Conservation (phyloP, 2,797 vertebrate species). For the Anabacerthia variegaticeps region DNA sequence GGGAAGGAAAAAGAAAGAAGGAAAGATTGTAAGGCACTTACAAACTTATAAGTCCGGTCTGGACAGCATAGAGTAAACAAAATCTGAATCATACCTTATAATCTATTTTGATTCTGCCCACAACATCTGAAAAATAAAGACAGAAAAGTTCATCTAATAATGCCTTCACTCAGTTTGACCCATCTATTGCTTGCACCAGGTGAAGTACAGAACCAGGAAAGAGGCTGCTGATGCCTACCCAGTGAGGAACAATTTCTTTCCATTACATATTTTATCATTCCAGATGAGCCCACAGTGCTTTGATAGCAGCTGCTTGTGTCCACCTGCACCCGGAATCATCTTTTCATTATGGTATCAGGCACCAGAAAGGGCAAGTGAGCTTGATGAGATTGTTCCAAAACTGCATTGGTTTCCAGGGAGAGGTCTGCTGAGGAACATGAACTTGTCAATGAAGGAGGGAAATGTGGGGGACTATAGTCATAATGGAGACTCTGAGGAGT, state of each 20-base stretch:
- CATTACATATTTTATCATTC: neutral
- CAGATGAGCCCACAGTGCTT: neutral
- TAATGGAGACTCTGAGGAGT: neutral
- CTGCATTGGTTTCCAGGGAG: neutral
- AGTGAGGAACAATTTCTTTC: neutral
- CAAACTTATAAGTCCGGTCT: neutral
- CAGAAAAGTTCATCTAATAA: neutral
- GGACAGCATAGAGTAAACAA: neutral
- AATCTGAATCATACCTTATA: neutral
- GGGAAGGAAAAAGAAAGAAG: neutral
- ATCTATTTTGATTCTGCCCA: neutral
- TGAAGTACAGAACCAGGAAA: neutral
- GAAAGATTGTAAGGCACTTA: neutral
- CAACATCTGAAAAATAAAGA: neutral
- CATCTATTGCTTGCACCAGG: rapidly evolving
- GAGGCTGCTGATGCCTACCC: neutral
- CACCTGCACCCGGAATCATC: neutral
- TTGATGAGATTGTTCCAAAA: neutral
- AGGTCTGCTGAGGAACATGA: neutral
- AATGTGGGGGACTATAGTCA: neutral
- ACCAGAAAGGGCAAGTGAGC: neutral
- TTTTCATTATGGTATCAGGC: neutral
- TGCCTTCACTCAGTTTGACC: neutral
- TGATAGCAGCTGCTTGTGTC: neutral
- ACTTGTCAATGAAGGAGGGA: neutral